Base-by-base conservation (phyloP, 2,797 vertebrate genomes). In the Perdix hodgsoniae region DNA sequence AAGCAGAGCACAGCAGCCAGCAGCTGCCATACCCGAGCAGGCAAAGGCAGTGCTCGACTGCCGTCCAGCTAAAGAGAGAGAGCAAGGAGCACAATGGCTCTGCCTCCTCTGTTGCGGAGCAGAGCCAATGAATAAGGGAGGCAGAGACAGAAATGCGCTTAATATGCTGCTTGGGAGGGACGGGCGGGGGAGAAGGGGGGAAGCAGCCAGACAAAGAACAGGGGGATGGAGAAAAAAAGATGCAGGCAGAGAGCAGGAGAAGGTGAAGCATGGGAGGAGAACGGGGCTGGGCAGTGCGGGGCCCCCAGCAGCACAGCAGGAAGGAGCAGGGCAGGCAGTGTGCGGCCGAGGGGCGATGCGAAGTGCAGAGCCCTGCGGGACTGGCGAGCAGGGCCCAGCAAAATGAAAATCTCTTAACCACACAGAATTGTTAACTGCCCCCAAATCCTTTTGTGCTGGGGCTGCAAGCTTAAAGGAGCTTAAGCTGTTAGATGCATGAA, bases 401-500 rank as follows among this genome's bases (percentile, higher is more conserved):
- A 84, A 95, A 96, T 52, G 91, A 87, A 96, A 97, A 97, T 96
- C 97, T 97, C 96, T 96, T 97, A 96, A 97, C 97, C 97, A 97
- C 97, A 95, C 92, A 75, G 96, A 94, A 97, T 97, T 97, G 97
- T 97, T 97, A 98, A 98, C 96, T 90, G 97, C 96, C 95, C 97
- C 95, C 96, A 97, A 97, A 98, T 97, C 97, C 96, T 96, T 97
- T 96, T 97, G 97, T 97, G 97, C 95, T 79, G 63, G 86, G 86
- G 83, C 93, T 97, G 94, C 44, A 79, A 96, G 97, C 97, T 97
- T 96, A 97, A 97, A 90, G 88, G 96, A 96, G 97, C 97, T 97
- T 97, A 97, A 97, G 97, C 97, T 98, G 97, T 97, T 97, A 97
- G 97, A 98, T 90, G 97, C 97, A 96, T 95, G 97, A 97, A 97